phyloP scores from a whole-genome alignment of 2,113 vertebrate species.

The Phylloscopus trochilus region DNA sequence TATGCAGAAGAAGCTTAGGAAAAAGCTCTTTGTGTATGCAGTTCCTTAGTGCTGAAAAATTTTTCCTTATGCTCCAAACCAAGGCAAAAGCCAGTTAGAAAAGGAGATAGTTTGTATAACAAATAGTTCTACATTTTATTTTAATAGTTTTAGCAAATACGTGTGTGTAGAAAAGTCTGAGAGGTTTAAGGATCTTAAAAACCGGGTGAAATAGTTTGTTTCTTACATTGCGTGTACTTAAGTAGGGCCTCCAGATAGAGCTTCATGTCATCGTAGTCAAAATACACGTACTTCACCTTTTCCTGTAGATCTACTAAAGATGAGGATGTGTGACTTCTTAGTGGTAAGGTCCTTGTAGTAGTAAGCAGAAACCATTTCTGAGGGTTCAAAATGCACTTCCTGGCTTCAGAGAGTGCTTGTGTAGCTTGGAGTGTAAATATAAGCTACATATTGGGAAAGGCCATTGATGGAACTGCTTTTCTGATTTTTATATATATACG shows the following conservation, averaged over 20 bases:
- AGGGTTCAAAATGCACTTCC: not conserved
- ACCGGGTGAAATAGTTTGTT: not conserved
- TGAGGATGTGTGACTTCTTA: not conserved
- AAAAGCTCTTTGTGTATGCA: not conserved
- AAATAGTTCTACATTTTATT: not conserved
- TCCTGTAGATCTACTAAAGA: not conserved
- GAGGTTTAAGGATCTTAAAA: not conserved
- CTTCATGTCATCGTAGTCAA: not conserved
- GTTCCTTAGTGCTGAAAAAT: not conserved
- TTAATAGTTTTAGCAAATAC: not conserved
- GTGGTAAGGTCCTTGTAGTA: not conserved
- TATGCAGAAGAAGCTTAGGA: not conserved
- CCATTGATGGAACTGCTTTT: not conserved
- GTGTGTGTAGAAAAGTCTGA: not conserved
- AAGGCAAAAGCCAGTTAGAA: not conserved
- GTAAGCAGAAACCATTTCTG: not conserved
- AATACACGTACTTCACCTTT: not conserved
- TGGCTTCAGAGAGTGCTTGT: not conserved
- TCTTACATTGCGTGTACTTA: fast-evolving
- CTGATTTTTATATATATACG: too few relatives aligned
- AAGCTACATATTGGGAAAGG: not conserved
- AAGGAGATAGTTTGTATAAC: not conserved
- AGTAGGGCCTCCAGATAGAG: not conserved
- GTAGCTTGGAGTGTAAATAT: not conserved
- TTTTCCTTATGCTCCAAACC: not conserved